A percentile compares a stretch with the other conserved stretches of the same genome.
These are phyloP conservation scores for Endomychus coccineus DNA, from an alignment of 2,888 invertebrate species.

Conservation along the genomic window DNA sequence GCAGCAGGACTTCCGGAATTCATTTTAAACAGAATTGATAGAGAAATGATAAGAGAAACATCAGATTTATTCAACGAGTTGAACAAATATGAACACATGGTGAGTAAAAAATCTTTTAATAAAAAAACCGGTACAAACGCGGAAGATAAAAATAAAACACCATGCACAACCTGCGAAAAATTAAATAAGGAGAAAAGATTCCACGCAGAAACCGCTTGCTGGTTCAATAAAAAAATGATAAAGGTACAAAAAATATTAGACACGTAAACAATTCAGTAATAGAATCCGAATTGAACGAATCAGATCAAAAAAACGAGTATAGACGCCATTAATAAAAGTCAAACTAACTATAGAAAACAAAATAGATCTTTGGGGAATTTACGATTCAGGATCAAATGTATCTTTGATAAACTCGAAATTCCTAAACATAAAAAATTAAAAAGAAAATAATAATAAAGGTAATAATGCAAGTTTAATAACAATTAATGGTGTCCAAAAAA, in stretches of 20 bases:
- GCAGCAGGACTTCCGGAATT: conserved; percentile 22
- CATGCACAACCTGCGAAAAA: conserved; percentile 24
- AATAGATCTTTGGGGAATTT: too few species aligned
- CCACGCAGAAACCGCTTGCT: conserved; percentile 19
- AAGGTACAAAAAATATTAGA: conserved; percentile 12
- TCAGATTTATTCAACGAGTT: conserved; percentile 10
- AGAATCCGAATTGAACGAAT: conserved; percentile 21
- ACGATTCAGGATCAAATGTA: conserved; percentile 22
- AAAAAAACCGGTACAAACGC: conserved; percentile 17
- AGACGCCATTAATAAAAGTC: too few species aligned
- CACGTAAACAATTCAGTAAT: conserved; percentile 24
- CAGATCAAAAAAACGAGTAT: too few species aligned
- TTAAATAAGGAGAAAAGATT: conserved; percentile 23
- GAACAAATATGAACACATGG: conserved; percentile 13
- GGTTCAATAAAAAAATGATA: conserved; percentile 22
- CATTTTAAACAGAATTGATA: conserved; percentile 23
- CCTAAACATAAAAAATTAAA: conserved; percentile 21
- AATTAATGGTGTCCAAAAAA: conserved; percentile 24
- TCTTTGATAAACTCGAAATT: conserved; percentile 22
- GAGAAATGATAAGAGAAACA: conserved; percentile 11
- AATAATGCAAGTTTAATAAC: too few species aligned
- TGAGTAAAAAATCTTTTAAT: conserved; percentile 15
- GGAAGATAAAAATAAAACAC: conserved; percentile 21
- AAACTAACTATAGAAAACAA: too few species aligned
- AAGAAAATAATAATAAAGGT: too few species aligned